Percentiles rank a stretch among this genome's conserved stretches.
These are phyloP conservation scores for Ornithorhynchus anatinus DNA, from an alignment of 2,113 vertebrate genomes.

Conservation along the genomic window DNA sequence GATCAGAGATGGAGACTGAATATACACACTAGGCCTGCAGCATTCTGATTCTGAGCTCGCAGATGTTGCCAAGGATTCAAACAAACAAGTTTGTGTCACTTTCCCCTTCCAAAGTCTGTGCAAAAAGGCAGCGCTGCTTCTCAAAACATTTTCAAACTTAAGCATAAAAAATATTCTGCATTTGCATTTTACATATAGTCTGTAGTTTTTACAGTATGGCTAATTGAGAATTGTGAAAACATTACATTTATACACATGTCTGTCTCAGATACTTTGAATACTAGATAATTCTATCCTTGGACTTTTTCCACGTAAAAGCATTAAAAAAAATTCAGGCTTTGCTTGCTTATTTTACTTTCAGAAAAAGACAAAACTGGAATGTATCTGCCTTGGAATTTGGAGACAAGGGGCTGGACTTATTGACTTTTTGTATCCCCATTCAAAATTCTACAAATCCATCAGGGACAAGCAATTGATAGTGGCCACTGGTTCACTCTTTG, in stretches of 20 bases:
- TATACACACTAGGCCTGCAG: slow-evolving; percentile 54
- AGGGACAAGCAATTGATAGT: slow-evolving; percentile 54
- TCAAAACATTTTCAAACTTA: slow-evolving; percentile 17
- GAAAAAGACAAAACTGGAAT: slow-evolving; percentile 45
- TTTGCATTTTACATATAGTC: too few relatives aligned
- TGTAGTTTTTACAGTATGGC: too few relatives aligned
- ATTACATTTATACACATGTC: not conserved
- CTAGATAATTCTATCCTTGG: too few relatives aligned
- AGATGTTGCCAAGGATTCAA: slow-evolving; percentile 62
- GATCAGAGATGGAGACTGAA: slow-evolving; percentile 56
- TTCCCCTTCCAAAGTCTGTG: slow-evolving; percentile 32
- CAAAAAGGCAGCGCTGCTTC: slow-evolving; percentile 32
- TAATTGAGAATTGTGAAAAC: too few relatives aligned
- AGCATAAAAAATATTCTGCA: not conserved
- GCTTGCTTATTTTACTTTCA: too few relatives aligned
- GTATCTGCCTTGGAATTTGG: too few relatives aligned
- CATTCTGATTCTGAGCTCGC: slow-evolving; percentile 47
- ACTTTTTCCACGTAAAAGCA: too few relatives aligned
- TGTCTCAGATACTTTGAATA: not conserved
- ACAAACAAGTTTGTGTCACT: not conserved
- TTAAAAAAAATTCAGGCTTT: too few relatives aligned
- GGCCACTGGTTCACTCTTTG: slow-evolving; percentile 55
- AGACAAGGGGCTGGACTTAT: not conserved
- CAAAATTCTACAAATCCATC: not conserved
- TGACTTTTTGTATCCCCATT: too few relatives aligned